phyloP scores from a whole-genome alignment of 35 echinoderm and acorn worm genomes.

The Stichopus chloronotus region DNA sequence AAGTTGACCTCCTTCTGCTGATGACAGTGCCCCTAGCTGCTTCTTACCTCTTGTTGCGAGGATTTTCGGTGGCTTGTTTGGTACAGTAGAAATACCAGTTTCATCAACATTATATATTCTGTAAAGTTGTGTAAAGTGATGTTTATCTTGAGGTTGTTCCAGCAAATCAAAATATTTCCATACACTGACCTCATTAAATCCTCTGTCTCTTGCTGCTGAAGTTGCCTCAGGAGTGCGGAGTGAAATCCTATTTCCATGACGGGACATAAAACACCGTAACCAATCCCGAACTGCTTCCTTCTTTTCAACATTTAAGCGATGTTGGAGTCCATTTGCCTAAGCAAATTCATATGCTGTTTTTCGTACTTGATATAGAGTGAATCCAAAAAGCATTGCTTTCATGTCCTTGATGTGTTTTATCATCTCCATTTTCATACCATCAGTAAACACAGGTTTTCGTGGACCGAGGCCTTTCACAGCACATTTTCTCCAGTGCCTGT shows the following conservation, averaged over 20 bases:
- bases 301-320: conserved; percentile 5
- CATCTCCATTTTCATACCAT: conserved; percentile 20
- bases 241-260: conserved; percentile 11
- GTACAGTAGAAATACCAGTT: conserved; percentile 57
- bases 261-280: conserved; percentile 18
- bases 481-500: neutral
- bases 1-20: conserved; percentile 7
- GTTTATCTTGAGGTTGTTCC: neutral
- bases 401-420: conserved; percentile 14
- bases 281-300: conserved; percentile 1
- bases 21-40: conserved; percentile 3
- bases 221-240: conserved; percentile 39
- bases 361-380: neutral
- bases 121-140: conserved; percentile 7
- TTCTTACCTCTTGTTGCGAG: conserved; percentile 27
- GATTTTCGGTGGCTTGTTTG: conserved; percentile 48
- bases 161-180: conserved; percentile 42
- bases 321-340: neutral
- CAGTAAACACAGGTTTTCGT: conserved; percentile 9
- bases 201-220: conserved; percentile 9
- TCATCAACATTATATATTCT: conserved; percentile 52
- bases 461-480: neutral
- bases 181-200: conserved; percentile 13
- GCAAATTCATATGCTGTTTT: conserved; percentile 27
- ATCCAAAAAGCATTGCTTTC: conserved; percentile 36